phyloP scores from a whole-genome alignment of 1,140 invertebrate species.

The Pseudobourletiella spinata region DNA sequence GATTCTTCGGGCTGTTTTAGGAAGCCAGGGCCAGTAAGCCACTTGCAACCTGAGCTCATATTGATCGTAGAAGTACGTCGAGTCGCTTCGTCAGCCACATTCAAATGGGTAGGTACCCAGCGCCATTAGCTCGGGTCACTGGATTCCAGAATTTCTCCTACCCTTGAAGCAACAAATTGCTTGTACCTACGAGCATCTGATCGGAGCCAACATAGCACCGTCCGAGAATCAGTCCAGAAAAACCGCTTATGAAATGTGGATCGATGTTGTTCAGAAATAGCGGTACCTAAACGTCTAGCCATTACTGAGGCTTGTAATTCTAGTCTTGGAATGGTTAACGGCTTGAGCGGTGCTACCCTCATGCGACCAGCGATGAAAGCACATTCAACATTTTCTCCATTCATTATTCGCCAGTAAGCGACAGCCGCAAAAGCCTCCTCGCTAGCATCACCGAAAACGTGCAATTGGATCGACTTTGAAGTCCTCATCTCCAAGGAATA shows the following conservation, averaged over 20 bases:
- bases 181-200: conserved; percentile 14
- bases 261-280: conserved; percentile 2
- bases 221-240: conserved; percentile 30
- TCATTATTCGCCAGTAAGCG: neutral
- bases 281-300: conserved; percentile 37
- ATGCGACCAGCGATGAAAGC: neutral
- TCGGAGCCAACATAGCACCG: conserved; percentile 22
- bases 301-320: conserved; percentile 42
- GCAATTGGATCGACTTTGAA: conserved; percentile 19
- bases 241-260: neutral
- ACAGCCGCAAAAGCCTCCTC: conserved; percentile 9
- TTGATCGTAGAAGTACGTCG: conserved; percentile 16
- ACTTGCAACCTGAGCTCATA: conserved; percentile 12
- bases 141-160: conserved; percentile 34
- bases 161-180: conserved; percentile 26
- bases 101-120: conserved; percentile 4
- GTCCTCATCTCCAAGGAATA: conserved; percentile 1
- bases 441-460: conserved; percentile 21
- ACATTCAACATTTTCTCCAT: neutral
- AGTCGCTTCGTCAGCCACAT: conserved; percentile 13
- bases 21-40: conserved; percentile 23
- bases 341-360: conserved; percentile 37
- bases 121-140: neutral
- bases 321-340: conserved; percentile 40
- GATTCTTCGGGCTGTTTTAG: neutral